Percentiles rank a stretch among this genome's conserved stretches.
Evolutionary conservation across 2,113 vertebrate genomes (phyloP).

Genomic region (Uria lomvia): DNA sequence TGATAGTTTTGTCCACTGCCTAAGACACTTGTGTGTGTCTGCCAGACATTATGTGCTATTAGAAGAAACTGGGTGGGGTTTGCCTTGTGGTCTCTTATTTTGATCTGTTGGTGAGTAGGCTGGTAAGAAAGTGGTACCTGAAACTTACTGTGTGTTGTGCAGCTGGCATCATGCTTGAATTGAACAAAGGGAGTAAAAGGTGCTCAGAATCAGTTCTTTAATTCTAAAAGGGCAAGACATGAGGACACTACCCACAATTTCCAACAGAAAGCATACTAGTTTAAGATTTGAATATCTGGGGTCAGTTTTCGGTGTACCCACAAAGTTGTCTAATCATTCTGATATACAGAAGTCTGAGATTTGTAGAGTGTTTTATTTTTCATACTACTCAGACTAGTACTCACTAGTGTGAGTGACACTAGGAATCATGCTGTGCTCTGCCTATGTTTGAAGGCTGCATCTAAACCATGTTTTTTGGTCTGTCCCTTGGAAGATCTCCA

Average conservation of each 20-base stretch:
- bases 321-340: background rate
- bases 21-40: background rate
- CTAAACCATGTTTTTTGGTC: background rate
- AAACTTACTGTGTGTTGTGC: background rate
- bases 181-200: background rate
- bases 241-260: background rate
- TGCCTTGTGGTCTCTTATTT: background rate
- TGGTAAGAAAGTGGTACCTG: background rate
- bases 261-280: background rate
- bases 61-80: background rate
- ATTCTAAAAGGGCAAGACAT: background rate
- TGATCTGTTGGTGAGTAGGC: background rate
- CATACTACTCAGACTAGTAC: background rate
- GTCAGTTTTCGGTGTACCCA: background rate
- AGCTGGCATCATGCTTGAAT: background rate
- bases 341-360: background rate
- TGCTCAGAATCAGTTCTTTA: background rate
- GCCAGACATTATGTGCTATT: background rate
- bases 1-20: background rate
- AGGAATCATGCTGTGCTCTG: background rate
- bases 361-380: background rate
- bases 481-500: background rate
- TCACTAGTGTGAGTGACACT: background rate
- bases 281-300: background rate
- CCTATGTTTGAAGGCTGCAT: background rate